Base-by-base conservation (phyloP, 2,888 invertebrate species). In the Thyatira batis region DNA sequence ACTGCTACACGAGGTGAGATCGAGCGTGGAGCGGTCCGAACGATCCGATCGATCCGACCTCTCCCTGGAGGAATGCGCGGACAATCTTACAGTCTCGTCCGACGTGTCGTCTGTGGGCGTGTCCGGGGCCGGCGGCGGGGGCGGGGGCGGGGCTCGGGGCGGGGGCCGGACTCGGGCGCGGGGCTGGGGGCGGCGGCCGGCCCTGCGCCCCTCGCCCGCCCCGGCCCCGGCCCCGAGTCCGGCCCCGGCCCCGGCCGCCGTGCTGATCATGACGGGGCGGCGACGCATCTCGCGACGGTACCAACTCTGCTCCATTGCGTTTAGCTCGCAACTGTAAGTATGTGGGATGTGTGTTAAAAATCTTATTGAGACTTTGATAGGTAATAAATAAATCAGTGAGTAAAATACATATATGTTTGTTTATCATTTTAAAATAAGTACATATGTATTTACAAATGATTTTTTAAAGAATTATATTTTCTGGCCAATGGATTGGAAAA, bases 231-330 rank as follows among this genome's bases (percentile, higher is more conserved):
- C 49, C 59, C 60, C 46, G 65, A 66, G 52, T 63, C 64, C 55
- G 71, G 66, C 51, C 76, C 67, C 60, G 49, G 61, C 73, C 25
- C 85, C 87, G 53, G 89, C 83, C 20, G 93, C 92, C 20, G 94
- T 94, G 63, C 92, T 93, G 59, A 94, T 94, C 94, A 95, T 94
- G 60, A 96, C 93, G 0, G 96, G 96, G 0, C 96, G 93, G 33
- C 95, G 94, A 9, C 95, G 93, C 94, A 96, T 95, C 89, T 97
- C 97, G 51, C 95, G 94, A 50, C 94, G 93, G 85, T 96, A 97
- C 82, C 93, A 93, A 51, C 93, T 61, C 77, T 94, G 88, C 78
- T 97, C 97, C 30, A 84, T 61, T 20, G 71, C 76, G 73, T 93
- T 92, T 73, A 93, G 82, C 50, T 92, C 92, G 45, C 82, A 80